These are phyloP conservation scores for Bombus impatiens DNA, from an alignment of 1,140 invertebrate genomes.

Conservation along the genomic window DNA sequence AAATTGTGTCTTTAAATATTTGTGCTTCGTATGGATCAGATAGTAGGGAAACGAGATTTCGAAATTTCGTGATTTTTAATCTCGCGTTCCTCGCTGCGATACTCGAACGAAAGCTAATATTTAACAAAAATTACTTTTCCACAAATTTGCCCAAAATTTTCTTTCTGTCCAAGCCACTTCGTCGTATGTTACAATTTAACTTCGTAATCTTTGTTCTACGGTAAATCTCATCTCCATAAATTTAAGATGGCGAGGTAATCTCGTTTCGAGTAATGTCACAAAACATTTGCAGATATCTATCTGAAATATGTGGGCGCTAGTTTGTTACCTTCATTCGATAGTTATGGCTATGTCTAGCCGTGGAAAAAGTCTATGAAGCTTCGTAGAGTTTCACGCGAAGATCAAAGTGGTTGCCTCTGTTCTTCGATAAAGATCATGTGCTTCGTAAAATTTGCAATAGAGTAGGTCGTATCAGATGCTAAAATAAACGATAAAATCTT, in stretches of 20 bases:
- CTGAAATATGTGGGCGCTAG: not conserved
- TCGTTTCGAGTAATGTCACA: not conserved
- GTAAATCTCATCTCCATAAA: slow-evolving; percentile 8
- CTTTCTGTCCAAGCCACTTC: too few relatives aligned
- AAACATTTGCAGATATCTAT: not conserved
- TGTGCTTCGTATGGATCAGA: too few relatives aligned
- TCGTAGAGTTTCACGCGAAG: not conserved
- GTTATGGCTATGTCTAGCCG: not conserved
- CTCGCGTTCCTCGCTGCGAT: too few relatives aligned
- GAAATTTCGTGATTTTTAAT: not conserved
- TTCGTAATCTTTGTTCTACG: too few relatives aligned
- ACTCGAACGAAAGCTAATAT: too few relatives aligned
- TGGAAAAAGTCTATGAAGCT: not conserved
- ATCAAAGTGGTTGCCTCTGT: not conserved
- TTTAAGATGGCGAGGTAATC: not conserved
- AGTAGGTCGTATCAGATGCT: not conserved
- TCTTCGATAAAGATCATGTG: not conserved
- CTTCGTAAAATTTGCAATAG: not conserved
- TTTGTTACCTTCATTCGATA: not conserved
- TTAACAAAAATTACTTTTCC: too few relatives aligned
- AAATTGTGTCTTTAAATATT: too few relatives aligned
- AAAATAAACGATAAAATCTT: not conserved
- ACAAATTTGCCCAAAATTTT: too few relatives aligned
- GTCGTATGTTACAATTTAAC: too few relatives aligned
- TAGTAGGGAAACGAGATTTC: not conserved